phyloP scores from a whole-genome alignment of 2,888 invertebrate species.

The Nymphalis polychloros region DNA sequence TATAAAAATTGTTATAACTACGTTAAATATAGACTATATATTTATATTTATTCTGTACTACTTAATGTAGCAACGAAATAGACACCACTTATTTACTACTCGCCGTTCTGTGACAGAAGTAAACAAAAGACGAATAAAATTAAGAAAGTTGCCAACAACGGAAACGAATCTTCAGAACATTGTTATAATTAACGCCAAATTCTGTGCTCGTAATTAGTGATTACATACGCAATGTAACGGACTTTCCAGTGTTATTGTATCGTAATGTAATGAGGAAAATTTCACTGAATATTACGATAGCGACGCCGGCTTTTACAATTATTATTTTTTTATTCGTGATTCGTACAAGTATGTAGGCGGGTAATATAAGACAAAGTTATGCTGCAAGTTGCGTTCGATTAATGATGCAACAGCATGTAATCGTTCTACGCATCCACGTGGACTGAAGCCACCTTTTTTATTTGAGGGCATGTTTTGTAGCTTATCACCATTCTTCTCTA shows the following conservation, averaged over 20 bases:
- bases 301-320: too few species aligned
- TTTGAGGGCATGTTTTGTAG: too few species aligned
- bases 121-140: neutral
- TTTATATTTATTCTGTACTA: too few species aligned
- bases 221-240: neutral
- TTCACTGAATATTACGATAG: neutral
- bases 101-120: neutral
- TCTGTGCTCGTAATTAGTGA: neutral
- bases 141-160: slow-evolving; percentile 1
- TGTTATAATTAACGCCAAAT: slow-evolving; percentile 7
- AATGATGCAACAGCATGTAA: neutral
- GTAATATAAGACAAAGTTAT: neutral
- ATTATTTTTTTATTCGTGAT: neutral
- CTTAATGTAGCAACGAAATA: too few species aligned
- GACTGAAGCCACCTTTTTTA: too few species aligned
- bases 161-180: neutral
- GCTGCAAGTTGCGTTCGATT: neutral
- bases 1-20: too few species aligned
- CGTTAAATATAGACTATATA: too few species aligned
- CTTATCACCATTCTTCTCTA: too few species aligned
- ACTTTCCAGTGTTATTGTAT: slow-evolving; percentile 5
- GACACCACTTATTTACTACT: neutral
- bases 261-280: slow-evolving; percentile 10
- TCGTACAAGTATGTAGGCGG: slow-evolving; percentile 1
- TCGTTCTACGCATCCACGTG: too few species aligned